Percentiles rank a stretch among this genome's conserved stretches.
These are phyloP conservation scores for Orcinus orca DNA, from an alignment of 2,113 vertebrate species.

Conservation along the genomic window DNA sequence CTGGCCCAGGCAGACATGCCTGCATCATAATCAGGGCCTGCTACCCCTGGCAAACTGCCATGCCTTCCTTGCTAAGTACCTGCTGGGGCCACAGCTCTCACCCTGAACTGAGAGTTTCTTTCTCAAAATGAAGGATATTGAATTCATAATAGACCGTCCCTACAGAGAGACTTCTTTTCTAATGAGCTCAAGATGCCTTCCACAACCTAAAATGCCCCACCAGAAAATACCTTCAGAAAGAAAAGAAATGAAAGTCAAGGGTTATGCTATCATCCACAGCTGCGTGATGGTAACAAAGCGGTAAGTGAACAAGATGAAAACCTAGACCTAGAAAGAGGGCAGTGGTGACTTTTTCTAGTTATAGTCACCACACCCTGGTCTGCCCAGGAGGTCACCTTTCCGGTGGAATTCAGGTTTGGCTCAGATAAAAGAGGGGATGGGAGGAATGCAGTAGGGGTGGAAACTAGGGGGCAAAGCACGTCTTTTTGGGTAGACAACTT, in stretches of 20 bases:
- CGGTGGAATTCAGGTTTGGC: fast-evolving
- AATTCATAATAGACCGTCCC: not conserved
- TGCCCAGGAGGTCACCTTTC: no score
- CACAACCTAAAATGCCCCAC: fast-evolving
- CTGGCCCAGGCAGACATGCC: not conserved
- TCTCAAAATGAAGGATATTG: fast-evolving
- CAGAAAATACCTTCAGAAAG: not conserved
- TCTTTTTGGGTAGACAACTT: not conserved
- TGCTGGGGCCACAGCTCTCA: not conserved
- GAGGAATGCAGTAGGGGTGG: not conserved
- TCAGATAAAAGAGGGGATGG: not conserved
- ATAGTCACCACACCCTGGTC: fast-evolving
- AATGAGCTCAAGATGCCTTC: not conserved
- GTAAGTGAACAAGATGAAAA: fast-evolving
- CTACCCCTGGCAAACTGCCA: not conserved
- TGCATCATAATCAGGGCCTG: no score
- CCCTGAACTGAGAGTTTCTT: not conserved
- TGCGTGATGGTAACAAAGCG: fast-evolving
- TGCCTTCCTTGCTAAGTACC: not conserved
- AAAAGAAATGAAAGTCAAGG: not conserved
- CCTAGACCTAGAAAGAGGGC: fast-evolving
- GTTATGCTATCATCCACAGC: fast-evolving
- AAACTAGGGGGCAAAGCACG: fast-evolving
- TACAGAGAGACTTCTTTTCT: not conserved
- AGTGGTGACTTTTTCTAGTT: fast-evolving